Percentiles rank a stretch among this genome's conserved stretches.
phyloP scores from a whole-genome alignment of 2,888 invertebrate species.

The Alviniconcha strummeri region DNA sequence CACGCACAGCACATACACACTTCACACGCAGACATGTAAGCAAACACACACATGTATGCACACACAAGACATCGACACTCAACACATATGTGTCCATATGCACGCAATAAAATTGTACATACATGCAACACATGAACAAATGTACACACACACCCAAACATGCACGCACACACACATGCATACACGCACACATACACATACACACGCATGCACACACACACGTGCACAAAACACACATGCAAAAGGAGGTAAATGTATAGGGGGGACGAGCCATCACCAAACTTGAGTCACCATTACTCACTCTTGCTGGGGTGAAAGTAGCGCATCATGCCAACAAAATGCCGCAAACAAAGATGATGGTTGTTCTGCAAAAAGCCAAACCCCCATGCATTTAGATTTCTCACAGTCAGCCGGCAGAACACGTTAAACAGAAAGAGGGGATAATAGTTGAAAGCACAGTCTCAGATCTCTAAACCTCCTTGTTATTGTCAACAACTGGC shows the following conservation, averaged over 20 bases:
- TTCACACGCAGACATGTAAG: no score
- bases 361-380: slow-evolving; percentile 75
- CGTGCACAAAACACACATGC: background rate
- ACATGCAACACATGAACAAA: background rate
- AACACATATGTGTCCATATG: background rate
- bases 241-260: no score
- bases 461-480: no score
- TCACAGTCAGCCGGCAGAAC: no score
- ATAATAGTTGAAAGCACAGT: no score
- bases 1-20: no score
- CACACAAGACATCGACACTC: no score
- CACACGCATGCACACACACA: background rate
- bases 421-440: no score
- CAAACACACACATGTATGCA: no score
- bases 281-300: slow-evolving; percentile 69
- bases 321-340: slow-evolving; percentile 87
- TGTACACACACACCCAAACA: background rate
- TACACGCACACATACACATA: background rate
- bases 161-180: background rate
- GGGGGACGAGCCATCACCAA: no score
- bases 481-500: no score
- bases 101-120: background rate
- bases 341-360: slow-evolving; percentile 79
- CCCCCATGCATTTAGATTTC: no score
- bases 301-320: slow-evolving; percentile 85